A percentile compares a stretch with the other conserved stretches of the same genome.
Evolutionary conservation across 2,888 invertebrate species (phyloP).

Genomic region (Aspidiotus rigidus): DNA sequence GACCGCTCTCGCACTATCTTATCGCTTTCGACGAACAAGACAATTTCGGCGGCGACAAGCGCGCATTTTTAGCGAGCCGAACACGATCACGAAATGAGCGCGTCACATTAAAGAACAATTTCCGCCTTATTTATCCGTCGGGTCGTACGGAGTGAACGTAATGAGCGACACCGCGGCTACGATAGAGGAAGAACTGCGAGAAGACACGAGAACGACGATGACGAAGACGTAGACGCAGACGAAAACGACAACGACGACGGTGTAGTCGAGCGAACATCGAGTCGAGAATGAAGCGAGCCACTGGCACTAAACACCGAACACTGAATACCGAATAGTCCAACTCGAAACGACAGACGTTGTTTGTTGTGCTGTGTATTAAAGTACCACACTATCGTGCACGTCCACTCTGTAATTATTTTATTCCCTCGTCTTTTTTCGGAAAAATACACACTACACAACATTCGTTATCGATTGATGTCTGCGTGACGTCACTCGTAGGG

Average conservation of each 20-base stretch:
- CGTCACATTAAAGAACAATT: no score
- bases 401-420: conserved; percentile 34
- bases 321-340: no score
- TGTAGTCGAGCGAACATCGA: conserved; percentile 12
- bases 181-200: neutral
- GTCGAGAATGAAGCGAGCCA: conserved; percentile 24
- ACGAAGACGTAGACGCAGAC: neutral
- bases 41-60: neutral
- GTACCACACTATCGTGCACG: conserved; percentile 23
- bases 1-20: neutral
- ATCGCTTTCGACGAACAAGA: neutral
- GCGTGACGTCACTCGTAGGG: conserved; percentile 35
- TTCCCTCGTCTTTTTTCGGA: conserved; percentile 31
- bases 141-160: no score
- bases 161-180: no score
- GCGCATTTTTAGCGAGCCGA: no score
- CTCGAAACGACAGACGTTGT: conserved; percentile 31
- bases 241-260: neutral
- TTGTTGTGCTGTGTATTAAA: conserved; percentile 27
- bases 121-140: no score
- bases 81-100: no score
- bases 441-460: conserved; percentile 29
- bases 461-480: conserved; percentile 36
- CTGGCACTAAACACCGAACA: conserved; percentile 5
- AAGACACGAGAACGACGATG: neutral